Conservation (phyloP, 2,888 invertebrate species). For the Acheta domesticus region DNA sequence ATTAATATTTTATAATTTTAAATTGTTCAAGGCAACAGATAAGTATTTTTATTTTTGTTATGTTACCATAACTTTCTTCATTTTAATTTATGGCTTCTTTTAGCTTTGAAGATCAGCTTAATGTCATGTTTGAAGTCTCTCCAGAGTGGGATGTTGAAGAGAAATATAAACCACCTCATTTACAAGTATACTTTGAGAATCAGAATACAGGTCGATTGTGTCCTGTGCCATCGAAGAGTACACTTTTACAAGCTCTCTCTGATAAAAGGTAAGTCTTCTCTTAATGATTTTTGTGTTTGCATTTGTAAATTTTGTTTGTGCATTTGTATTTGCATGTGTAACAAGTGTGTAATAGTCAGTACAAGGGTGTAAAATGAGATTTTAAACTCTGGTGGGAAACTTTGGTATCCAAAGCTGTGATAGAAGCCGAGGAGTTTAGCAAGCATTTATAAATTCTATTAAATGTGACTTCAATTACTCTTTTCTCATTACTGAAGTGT, state of each 20-base stretch:
- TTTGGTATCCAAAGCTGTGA: too few species aligned
- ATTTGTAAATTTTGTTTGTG: too few species aligned
- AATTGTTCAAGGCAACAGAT: not conserved
- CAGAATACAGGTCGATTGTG: slow-evolving; percentile 57
- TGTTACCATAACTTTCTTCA: too few species aligned
- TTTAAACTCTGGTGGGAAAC: too few species aligned
- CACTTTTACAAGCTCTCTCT: slow-evolving; percentile 59
- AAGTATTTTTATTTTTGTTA: too few species aligned
- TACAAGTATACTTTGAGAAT: slow-evolving; percentile 74
- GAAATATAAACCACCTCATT: slow-evolving; percentile 58
- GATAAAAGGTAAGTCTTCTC: slow-evolving; percentile 52
- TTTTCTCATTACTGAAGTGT: too few species aligned
- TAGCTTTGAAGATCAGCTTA: slow-evolving; percentile 60
- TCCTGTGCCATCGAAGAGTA: slow-evolving; percentile 54
- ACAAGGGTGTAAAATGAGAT: too few species aligned
- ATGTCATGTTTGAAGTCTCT: slow-evolving; percentile 64
- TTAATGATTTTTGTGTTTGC: not conserved
- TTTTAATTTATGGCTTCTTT: slow-evolving; percentile 12
- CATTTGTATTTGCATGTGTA: not conserved
- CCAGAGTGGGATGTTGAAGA: slow-evolving; percentile 68
- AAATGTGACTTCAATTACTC: too few species aligned
- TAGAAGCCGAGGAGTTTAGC: too few species aligned
- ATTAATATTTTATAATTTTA: not conserved
- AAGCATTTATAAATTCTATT: too few species aligned
- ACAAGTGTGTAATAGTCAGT: too few species aligned